Evolutionary conservation across 2,113 vertebrate genomes (phyloP).

Genomic region (Propithecus coquereli): DNA sequence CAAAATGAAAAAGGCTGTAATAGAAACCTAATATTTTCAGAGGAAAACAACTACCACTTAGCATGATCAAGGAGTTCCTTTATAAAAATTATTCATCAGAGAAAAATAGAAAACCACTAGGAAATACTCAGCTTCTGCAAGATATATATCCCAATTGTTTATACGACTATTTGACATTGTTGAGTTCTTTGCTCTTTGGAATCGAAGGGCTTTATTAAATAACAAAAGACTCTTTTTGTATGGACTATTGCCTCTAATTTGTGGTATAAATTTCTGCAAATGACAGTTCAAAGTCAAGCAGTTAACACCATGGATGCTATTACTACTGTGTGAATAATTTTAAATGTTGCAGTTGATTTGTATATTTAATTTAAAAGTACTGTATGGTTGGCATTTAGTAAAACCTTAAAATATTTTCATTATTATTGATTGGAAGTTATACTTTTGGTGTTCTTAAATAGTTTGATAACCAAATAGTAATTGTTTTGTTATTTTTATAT

Average conservation of each 20-base stretch:
- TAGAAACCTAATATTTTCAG: constrained; percentile 39
- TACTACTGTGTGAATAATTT: constrained; percentile 4
- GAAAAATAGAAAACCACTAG: not conserved
- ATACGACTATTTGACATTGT: constrained; percentile 58
- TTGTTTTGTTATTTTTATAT: not conserved
- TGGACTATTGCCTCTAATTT: constrained; percentile 57
- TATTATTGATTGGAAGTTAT: not conserved
- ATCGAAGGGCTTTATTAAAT: constrained; percentile 42
- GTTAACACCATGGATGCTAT: constrained; percentile 45
- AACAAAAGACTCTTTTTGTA: constrained; percentile 46
- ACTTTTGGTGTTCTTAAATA: not conserved
- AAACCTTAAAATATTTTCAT: not conserved
- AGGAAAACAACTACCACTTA: not conserved
- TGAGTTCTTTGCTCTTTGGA: constrained; percentile 71
- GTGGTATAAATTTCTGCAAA: constrained; percentile 70
- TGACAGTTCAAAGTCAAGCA: constrained; percentile 71
- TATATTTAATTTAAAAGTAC: constrained; percentile 13
- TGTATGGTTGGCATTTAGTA: not conserved
- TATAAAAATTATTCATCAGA: constrained; percentile 36
- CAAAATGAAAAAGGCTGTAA: constrained; percentile 29
- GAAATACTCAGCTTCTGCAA: constrained; percentile 1
- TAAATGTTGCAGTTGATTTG: constrained; percentile 47
- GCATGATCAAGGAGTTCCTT: not conserved
- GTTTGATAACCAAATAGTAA: not conserved
- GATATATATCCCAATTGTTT: not conserved